phyloP scores from a whole-genome alignment of 1,140 invertebrate genomes.

The Drosophila aff. region DNA sequence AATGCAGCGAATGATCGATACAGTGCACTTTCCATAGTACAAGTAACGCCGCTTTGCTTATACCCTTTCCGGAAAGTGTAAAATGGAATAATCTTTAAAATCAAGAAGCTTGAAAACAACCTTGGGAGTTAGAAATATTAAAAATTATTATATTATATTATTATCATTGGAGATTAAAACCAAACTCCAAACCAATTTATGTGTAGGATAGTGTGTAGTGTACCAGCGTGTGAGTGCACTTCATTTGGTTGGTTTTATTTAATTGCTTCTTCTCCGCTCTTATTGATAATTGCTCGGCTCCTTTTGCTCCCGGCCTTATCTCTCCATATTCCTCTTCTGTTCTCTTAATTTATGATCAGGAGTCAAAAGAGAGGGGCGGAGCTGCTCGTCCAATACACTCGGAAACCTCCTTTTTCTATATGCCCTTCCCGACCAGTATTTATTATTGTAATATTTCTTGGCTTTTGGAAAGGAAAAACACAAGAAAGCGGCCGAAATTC shows the following conservation, averaged over 20 bases:
- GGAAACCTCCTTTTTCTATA: neutral
- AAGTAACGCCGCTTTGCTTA: neutral
- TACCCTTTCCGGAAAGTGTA: neutral
- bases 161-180: constrained; percentile 11
- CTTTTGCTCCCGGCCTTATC: constrained; percentile 32
- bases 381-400: constrained; percentile 8
- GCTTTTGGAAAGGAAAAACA: neutral
- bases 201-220: constrained; percentile 7
- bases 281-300: constrained; percentile 45
- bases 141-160: neutral
- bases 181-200: constrained; percentile 12
- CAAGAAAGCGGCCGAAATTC: constrained; percentile 16
- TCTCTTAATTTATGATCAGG: constrained; percentile 36
- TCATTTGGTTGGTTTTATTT: constrained; percentile 22
- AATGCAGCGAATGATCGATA: constrained; percentile 23
- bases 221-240: constrained; percentile 17
- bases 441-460: constrained; percentile 56
- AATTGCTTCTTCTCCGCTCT: constrained; percentile 22
- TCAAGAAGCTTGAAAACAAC: neutral
- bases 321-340: neutral
- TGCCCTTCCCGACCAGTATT: constrained; percentile 37
- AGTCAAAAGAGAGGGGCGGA: constrained; percentile 6
- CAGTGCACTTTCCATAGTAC: neutral
- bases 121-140: neutral
- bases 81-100: neutral